Percentiles rank a stretch among this genome's conserved stretches.
Evolutionary conservation across 2,888 invertebrate species (phyloP).

Genomic region (Papilio demoleus): DNA sequence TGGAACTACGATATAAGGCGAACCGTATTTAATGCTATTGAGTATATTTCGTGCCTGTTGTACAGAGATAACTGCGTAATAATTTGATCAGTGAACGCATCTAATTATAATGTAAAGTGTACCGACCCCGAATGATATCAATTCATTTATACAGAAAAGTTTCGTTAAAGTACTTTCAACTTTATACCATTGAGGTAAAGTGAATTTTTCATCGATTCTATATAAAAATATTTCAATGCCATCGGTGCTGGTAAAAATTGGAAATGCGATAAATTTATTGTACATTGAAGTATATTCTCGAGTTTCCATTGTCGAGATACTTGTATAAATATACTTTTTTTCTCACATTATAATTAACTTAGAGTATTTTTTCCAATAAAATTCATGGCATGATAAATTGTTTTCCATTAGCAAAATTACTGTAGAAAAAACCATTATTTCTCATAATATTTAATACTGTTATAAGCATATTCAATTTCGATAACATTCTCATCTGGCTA

Average conservation of each 20-base stretch:
- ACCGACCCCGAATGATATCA: constrained; percentile 32
- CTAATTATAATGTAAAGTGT: constrained; percentile 29
- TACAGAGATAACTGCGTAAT: not conserved
- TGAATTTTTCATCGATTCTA: not conserved
- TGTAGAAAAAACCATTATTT: not conserved
- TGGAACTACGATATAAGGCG: no score
- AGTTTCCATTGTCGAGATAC: not conserved
- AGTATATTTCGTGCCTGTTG: no score
- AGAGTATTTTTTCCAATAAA: constrained; percentile 4
- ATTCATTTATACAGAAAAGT: not conserved
- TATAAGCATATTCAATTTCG: constrained; percentile 3
- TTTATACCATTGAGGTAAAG: not conserved
- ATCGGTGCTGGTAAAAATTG: not conserved
- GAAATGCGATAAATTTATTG: constrained; percentile 3
- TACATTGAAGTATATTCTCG: not conserved
- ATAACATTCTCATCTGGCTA: constrained; percentile 9
- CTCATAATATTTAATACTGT: not conserved
- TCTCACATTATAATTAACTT: not conserved
- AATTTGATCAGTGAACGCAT: constrained; percentile 9
- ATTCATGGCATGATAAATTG: not conserved
- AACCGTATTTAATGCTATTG: no score
- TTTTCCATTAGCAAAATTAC: constrained; percentile 7
- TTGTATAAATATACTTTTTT: not conserved
- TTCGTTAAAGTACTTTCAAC: not conserved
- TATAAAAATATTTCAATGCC: constrained; percentile 21